phyloP scores from a whole-genome alignment of 2,113 vertebrate genomes.

The Semnornis frantzii region DNA sequence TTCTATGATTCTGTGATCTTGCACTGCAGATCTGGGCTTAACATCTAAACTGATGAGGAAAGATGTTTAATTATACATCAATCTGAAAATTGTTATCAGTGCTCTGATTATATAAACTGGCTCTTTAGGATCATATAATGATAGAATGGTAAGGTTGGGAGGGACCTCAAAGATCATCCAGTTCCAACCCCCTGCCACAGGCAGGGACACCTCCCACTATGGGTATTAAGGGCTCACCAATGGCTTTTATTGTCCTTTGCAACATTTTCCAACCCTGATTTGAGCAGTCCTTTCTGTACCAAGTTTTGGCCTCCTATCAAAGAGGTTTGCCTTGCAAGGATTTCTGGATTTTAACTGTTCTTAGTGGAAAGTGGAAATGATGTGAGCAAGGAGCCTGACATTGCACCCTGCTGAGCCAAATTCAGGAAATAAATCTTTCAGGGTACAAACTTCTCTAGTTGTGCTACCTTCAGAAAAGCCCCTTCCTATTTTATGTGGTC shows the following conservation, averaged over 20 bases:
- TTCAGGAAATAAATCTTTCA: not conserved
- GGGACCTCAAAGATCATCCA: too few species aligned
- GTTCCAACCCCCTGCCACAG: too few species aligned
- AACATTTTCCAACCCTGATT: not conserved
- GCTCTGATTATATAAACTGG: not conserved
- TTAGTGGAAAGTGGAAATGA: not conserved
- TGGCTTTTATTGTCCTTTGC: slow-evolving; percentile 17
- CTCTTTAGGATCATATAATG: not conserved
- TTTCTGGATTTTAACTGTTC: not conserved
- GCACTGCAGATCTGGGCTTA: too few species aligned
- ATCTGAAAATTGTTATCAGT: not conserved
- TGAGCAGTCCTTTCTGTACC: not conserved
- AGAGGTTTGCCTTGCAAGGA: not conserved
- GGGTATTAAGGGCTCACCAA: not conserved
- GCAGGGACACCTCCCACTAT: not conserved
- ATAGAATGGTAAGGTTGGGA: too few species aligned
- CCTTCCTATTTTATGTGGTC: not conserved
- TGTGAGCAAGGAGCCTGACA: not conserved
- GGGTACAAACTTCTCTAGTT: not conserved
- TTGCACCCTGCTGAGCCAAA: not conserved
- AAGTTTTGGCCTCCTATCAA: not conserved
- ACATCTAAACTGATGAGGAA: too few species aligned
- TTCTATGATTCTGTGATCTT: too few species aligned
- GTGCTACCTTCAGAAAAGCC: not conserved
- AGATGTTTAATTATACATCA: too few species aligned